These are phyloP conservation scores for Phataginus tricuspis DNA, from an alignment of 2,797 vertebrate species.

Conservation along the genomic window DNA sequence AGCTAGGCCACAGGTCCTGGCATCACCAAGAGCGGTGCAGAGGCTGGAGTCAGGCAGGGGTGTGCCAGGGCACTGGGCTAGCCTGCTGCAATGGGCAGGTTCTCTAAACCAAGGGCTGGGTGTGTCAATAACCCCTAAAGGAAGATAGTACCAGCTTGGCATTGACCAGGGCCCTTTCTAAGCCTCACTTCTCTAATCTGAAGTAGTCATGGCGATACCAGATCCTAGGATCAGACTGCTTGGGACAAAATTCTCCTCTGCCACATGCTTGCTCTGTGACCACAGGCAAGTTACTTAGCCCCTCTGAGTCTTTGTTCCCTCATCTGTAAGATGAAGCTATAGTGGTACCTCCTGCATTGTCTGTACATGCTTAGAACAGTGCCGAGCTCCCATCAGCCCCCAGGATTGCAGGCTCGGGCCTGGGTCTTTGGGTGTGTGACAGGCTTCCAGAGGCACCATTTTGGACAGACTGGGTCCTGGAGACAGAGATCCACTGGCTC, in stretches of 20 bases:
- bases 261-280: not conserved
- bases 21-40: not conserved
- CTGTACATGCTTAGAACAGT: rapidly evolving
- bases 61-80: not conserved
- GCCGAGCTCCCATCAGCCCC: not conserved
- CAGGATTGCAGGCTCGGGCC: not conserved
- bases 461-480: not conserved
- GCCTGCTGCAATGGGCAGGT: not conserved
- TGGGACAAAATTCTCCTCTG: not conserved
- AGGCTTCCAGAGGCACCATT: not conserved
- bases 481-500: not conserved
- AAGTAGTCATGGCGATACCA: not conserved
- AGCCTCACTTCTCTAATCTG: not conserved
- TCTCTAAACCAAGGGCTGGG: not conserved
- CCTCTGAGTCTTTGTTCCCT: not conserved
- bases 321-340: not conserved
- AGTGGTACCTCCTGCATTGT: rapidly evolving
- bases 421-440: not conserved
- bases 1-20: not conserved
- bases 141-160: not conserved
- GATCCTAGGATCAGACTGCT: not conserved
- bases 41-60: too few species aligned
- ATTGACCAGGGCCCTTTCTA: rapidly evolving
- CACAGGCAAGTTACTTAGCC: not conserved
- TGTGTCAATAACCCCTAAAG: not conserved